A percentile compares a stretch with the other conserved stretches of the same genome.
phyloP scores from a whole-genome alignment of 2,113 vertebrate species.

The Triplophysa dalaica region DNA sequence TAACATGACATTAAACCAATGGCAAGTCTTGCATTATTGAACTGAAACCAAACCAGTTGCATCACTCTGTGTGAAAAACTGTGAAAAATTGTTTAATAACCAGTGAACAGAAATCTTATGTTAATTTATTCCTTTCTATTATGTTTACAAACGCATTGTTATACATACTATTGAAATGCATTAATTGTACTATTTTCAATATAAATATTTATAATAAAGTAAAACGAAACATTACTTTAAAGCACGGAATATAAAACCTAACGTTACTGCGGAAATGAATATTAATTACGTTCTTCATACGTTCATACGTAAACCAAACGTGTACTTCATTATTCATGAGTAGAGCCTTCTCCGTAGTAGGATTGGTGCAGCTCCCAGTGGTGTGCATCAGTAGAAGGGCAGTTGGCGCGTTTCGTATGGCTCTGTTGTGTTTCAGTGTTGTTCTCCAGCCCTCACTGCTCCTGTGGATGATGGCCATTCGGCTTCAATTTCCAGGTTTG shows the following conservation, averaged over 20 bases:
- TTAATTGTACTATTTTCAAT: no score
- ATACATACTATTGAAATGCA: no score
- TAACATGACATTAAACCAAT: not conserved
- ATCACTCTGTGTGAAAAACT: not conserved
- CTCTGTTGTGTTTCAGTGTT: slow-evolving; percentile 6
- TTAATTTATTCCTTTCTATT: no score
- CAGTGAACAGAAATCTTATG: no score
- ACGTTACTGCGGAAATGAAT: not conserved
- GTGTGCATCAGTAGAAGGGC: not conserved
- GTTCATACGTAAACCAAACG: not conserved
- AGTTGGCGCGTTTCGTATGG: not conserved
- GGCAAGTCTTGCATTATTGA: not conserved
- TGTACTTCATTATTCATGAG: slow-evolving; percentile 22
- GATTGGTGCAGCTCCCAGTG: not conserved
- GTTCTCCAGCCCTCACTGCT: slow-evolving; percentile 2
- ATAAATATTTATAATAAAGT: not conserved
- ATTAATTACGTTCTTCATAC: not conserved
- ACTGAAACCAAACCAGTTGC: no score
- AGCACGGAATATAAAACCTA: not conserved
- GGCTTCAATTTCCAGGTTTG: slow-evolving; percentile 50
- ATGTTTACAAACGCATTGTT: no score
- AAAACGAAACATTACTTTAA: not conserved
- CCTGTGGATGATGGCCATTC: not conserved
- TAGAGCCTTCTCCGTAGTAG: not conserved
- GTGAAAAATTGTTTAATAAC: no score